Base-by-base conservation (phyloP, 2,888 invertebrate species). In the Chesias legatella region DNA sequence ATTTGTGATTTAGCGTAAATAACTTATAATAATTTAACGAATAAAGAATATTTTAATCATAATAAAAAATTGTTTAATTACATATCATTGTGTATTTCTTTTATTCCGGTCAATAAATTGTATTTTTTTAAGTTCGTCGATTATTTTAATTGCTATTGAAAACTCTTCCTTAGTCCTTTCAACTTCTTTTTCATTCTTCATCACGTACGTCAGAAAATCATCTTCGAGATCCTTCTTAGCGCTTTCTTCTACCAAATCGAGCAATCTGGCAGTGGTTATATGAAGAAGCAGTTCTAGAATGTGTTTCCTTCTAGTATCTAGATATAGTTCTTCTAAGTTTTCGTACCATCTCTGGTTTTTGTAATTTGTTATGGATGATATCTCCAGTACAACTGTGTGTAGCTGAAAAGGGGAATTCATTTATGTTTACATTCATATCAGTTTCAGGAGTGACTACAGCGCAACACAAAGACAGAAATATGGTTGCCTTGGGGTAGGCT, bases 381-480 rank as follows among this genome's bases (percentile, higher is more conserved):
- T 70, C 8, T 72, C 54, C 33, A 67, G 76, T 8, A 85, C 35
- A 0, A 79, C 68, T 2, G 61, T 62, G 43, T 86, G 82, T 0
- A 86, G 34, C 86, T 86, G 68, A 30, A 76, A 78, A 21, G 27
- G 13, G 33, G 39, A 1, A 34, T 2, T 13, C 7, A 1, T 5
- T 10, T 11, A 11, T 10, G n/a, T 27, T n/a, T 9, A 10, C 2
- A n/a, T n/a, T n/a, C n/a, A n/a, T n/a, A n/a, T n/a, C n/a, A n/a
- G n/a, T n/a, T n/a, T n/a, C n/a, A n/a, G n/a, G n/a, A n/a, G n/a
- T n/a, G n/a, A n/a, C n/a, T n/a, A n/a, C n/a, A n/a, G n/a, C n/a
- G n/a, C n/a, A n/a, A n/a, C n/a, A n/a, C n/a, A n/a, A n/a, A n/a
- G n/a, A n/a, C n/a, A n/a, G n/a, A n/a, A n/a, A n/a, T n/a, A n/a